Base-by-base conservation (phyloP, 1,140 invertebrate genomes). In the Ptiloglossa arizonensis region DNA sequence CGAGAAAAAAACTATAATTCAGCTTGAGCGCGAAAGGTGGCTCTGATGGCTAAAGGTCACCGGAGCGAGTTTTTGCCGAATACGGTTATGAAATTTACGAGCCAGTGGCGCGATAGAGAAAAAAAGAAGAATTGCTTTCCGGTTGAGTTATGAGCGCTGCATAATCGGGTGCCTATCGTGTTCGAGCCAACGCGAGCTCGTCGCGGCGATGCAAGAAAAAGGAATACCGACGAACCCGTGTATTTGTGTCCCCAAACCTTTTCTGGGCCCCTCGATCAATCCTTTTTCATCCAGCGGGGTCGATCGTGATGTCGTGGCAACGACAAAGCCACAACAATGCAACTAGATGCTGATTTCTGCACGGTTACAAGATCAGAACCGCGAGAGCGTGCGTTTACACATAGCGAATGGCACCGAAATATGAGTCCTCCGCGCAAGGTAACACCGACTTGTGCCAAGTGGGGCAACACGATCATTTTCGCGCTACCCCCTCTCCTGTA, bases 151-250 rank as follows among this genome's bases (percentile, higher is more conserved):
- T 62, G 57, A 77, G 79, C 41, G 24, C 4, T 35, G 9, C 62
- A 64, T 69, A 80, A 80, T 80, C 66, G 66, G 50, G 24, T 67
- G 57, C 57, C 77, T 77, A 80, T 77, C 73, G 64, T 80, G 35
- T 70, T 77, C 63, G 15, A 68, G 46, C 46, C n/a, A 35, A 17
- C n/a, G 19, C n/a, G 35, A 52, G 63, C 27, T 41, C 63, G 32
- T 17, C 11, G 69, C 46, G 38, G 35, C n/a, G 27, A 35, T 41
- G 15, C 35, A 63, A 29, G 19, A 66, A 48, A 48, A 66, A 48
- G 24, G 24, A 63, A 70, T 17, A 57, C 60, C 48, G 64, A 69
- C 27, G 41, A 64, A 57, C 75, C 38, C 22, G 17, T n/a, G 35
- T 44, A 27, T 8, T 50, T 54, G 50, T 22, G 44, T 22, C 59